Evolutionary conservation across 2,888 invertebrate genomes (phyloP).

Genomic region (Cyrtodaria siliqua): DNA sequence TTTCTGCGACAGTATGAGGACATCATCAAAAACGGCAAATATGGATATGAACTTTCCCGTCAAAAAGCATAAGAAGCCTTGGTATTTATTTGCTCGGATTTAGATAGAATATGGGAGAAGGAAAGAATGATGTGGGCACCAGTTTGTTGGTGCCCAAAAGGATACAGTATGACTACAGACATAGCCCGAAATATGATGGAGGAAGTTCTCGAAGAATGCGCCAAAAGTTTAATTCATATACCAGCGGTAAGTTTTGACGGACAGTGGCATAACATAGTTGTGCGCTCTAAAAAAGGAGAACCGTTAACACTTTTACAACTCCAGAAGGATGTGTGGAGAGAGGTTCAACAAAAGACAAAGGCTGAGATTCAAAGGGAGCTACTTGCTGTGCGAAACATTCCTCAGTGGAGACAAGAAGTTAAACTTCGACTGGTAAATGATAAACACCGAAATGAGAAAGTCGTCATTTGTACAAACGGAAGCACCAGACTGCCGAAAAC

Average conservation of each 20-base stretch:
- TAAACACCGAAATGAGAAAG: no score
- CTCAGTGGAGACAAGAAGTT: no score
- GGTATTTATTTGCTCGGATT: constrained; percentile 19
- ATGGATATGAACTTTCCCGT: constrained; percentile 14
- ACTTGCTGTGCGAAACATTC: no score
- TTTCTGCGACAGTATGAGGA: no score
- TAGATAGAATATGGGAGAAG: constrained; percentile 24
- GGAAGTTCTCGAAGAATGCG: constrained; percentile 20
- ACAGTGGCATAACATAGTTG: constrained; percentile 41
- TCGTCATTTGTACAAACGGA: not conserved
- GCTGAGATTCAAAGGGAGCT: no score
- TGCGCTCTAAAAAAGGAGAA: constrained; percentile 7
- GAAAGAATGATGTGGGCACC: constrained; percentile 11
- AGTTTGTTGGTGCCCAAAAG: constrained; percentile 35
- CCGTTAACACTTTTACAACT: constrained; percentile 41
- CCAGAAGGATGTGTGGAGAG: constrained; percentile 44
- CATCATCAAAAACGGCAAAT: no score
- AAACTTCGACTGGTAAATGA: no score
- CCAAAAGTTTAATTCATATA: constrained; percentile 22
- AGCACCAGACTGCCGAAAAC: not conserved
- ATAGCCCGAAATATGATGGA: constrained; percentile 19
- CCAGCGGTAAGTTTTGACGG: constrained; percentile 37
- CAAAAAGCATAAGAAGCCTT: constrained; percentile 21
- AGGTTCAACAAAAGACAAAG: no score
- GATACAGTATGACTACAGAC: constrained; percentile 22